Evolutionary conservation across 2,113 vertebrate genomes (phyloP).

Genomic region (Rhynchomys soricoides): DNA sequence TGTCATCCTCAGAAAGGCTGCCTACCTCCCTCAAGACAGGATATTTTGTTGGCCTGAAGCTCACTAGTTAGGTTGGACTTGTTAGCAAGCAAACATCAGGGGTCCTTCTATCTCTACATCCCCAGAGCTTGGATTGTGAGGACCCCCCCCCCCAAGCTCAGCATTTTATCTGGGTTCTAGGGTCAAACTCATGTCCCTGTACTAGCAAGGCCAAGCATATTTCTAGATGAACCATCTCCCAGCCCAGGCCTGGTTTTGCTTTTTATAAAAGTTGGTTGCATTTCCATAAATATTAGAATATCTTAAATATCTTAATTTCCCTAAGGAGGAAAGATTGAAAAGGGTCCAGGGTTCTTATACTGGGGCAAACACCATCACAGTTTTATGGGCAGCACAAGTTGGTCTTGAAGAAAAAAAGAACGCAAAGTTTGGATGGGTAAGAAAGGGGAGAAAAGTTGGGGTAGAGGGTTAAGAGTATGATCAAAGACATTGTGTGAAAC

Average conservation of each 20-base stretch:
- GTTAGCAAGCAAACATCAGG: not conserved
- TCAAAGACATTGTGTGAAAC: not conserved
- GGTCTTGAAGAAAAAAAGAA: not conserved
- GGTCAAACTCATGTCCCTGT: not conserved
- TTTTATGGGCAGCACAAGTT: not conserved
- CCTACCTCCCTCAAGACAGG: not conserved
- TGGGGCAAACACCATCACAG: not conserved
- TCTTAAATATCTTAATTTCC: conserved; percentile 44
- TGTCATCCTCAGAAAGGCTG: not conserved
- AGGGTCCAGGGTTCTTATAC: not conserved
- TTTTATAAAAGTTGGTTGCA: not conserved
- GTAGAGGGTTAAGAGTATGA: not conserved
- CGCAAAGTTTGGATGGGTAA: not conserved
- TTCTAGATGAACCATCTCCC: not conserved
- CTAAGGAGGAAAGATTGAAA: not conserved
- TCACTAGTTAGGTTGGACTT: not conserved
- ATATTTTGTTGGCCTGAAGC: not conserved
- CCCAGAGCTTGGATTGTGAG: not conserved
- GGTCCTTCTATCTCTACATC: not conserved
- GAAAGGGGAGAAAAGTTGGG: not conserved
- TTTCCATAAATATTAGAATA: conserved; percentile 24
- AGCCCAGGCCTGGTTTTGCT: not conserved
- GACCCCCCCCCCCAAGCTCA: not conserved
- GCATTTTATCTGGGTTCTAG: not conserved
- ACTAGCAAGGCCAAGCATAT: not conserved